These are phyloP conservation scores for Bombylius major DNA, from an alignment of 2,888 invertebrate genomes.

Conservation along the genomic window DNA sequence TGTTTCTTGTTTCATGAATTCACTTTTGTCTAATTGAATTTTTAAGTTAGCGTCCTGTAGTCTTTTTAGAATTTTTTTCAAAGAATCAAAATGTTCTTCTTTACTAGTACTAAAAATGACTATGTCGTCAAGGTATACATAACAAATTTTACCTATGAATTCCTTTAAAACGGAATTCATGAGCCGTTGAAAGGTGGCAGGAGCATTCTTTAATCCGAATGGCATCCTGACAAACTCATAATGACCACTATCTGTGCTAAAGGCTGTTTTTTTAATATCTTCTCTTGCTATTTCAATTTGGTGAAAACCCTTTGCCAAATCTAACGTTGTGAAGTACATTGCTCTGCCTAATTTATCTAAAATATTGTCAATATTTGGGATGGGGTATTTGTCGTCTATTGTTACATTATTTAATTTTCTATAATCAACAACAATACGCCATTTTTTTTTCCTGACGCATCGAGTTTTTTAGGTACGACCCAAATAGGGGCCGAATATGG, in stretches of 20 bases:
- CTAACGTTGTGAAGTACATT: constrained; percentile 10
- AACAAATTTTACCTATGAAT: constrained; percentile 14
- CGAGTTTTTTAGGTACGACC: no score
- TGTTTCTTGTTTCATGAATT: constrained; percentile 7
- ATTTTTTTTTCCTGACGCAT: neutral
- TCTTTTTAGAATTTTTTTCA: constrained; percentile 16
- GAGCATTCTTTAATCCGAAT: constrained; percentile 6
- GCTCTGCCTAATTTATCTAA: neutral
- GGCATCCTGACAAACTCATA: neutral
- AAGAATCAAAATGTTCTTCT: constrained; percentile 17
- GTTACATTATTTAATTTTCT: constrained; percentile 1
- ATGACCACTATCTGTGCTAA: neutral
- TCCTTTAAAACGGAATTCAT: constrained; percentile 16
- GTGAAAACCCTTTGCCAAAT: constrained; percentile 19
- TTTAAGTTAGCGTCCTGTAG: constrained; percentile 15
- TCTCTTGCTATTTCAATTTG: constrained; percentile 16
- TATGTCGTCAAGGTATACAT: constrained; percentile 23
- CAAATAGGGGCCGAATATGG: no score
- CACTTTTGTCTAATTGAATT: constrained; percentile 17
- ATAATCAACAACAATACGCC: neutral
- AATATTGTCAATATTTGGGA: constrained; percentile 13
- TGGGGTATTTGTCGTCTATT: constrained; percentile 16
- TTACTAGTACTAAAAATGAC: constrained; percentile 18
- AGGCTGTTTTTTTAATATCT: constrained; percentile 2
- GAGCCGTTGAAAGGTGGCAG: constrained; percentile 3